A percentile compares a stretch with the other conserved stretches of the same genome.
These are phyloP conservation scores for Ptilodon capucinus DNA, from an alignment of 2,888 invertebrate species.

Conservation along the genomic window DNA sequence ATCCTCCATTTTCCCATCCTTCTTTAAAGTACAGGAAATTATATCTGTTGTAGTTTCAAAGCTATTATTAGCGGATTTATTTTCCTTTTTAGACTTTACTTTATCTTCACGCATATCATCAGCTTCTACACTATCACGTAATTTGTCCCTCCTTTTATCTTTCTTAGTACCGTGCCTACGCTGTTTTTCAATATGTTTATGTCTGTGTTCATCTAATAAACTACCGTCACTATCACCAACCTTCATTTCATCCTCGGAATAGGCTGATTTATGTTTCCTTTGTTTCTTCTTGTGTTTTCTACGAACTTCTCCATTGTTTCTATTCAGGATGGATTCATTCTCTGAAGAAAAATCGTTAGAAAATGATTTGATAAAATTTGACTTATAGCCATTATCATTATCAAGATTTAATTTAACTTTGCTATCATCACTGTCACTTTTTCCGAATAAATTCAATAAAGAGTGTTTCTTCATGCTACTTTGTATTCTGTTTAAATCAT, in stretches of 20 bases:
- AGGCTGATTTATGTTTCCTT: constrained; percentile 87
- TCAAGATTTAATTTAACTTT: constrained; percentile 64
- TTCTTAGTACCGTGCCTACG: constrained; percentile 81
- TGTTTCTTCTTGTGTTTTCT: constrained; percentile 94
- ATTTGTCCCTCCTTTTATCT: constrained; percentile 84
- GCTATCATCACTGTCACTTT: constrained; percentile 74
- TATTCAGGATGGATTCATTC: constrained; percentile 70
- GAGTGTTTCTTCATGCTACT: constrained; percentile 66
- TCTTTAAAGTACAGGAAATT: constrained; percentile 70
- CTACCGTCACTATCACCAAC: constrained; percentile 52
- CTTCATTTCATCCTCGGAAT: constrained; percentile 83
- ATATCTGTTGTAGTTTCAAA: constrained; percentile 54
- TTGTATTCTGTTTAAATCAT: constrained; percentile 39
- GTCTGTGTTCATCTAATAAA: constrained; percentile 49
- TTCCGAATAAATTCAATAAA: constrained; percentile 69
- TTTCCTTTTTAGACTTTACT: constrained; percentile 83
- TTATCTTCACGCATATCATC: constrained; percentile 78
- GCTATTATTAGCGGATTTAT: constrained; percentile 55
- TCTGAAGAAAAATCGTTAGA: constrained; percentile 74
- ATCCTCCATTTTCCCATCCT: constrained; percentile 93
- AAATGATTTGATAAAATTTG: constrained; percentile 52
- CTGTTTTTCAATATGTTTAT: constrained; percentile 76
- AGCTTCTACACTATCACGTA: constrained; percentile 75
- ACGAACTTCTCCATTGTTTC: constrained; percentile 78
- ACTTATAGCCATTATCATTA: constrained; percentile 61